Evolutionary conservation across 2,888 invertebrate genomes (phyloP).

Genomic region (Epinotia demarniana): DNA sequence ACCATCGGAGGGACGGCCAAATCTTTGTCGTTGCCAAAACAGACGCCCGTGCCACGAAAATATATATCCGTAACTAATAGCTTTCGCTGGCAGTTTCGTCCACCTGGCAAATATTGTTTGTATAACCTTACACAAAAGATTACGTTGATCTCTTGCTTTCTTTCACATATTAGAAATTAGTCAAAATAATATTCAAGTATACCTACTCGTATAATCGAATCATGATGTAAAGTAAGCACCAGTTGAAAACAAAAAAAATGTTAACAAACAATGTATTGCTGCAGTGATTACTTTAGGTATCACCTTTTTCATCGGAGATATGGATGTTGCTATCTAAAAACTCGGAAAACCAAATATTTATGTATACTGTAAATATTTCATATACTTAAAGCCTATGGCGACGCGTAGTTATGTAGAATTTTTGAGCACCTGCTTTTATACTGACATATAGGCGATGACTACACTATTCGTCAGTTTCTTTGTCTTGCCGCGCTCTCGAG

Average conservation of each 20-base stretch:
- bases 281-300: too few relatives aligned
- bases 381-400: neutral
- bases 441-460: constrained; percentile 3
- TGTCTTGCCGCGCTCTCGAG: constrained; percentile 24
- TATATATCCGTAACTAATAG: neutral
- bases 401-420: neutral
- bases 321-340: too few relatives aligned
- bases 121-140: neutral
- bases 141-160: neutral
- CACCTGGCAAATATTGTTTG: neutral
- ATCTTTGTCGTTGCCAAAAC: constrained; percentile 23
- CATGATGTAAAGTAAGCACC: too few relatives aligned
- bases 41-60: neutral
- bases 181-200: neutral
- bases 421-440: constrained; percentile 1
- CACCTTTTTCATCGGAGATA: neutral
- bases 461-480: constrained; percentile 20
- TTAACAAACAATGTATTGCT: too few relatives aligned
- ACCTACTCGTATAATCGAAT: too few relatives aligned
- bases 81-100: neutral
- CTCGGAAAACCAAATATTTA: neutral
- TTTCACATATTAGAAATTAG: neutral
- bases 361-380: neutral
- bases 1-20: constrained; percentile 5
- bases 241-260: too few relatives aligned